Percentiles rank a stretch among this genome's conserved stretches.
These are phyloP conservation scores for Rhinoderma darwinii DNA, from an alignment of 2,113 vertebrate genomes.

Conservation along the genomic window DNA sequence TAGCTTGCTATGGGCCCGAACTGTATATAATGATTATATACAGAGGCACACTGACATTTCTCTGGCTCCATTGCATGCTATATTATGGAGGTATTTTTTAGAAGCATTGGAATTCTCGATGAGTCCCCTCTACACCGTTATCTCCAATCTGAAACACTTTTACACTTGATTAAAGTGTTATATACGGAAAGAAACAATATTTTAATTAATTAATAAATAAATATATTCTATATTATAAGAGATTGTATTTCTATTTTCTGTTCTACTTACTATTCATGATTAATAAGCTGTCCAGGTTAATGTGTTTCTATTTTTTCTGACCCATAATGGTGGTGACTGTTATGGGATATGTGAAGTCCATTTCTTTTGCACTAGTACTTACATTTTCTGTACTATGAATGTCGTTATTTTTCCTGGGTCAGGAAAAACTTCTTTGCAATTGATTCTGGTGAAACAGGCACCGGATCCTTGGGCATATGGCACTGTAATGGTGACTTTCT, in stretches of 20 bases:
- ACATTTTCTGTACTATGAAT: neutral
- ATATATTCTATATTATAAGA: neutral
- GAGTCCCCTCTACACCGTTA: too few species aligned
- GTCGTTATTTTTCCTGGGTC: neutral
- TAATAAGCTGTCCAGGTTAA: neutral
- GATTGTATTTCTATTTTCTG: neutral
- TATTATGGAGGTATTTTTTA: too few species aligned
- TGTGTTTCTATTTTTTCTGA: neutral
- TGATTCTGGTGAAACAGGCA: neutral
- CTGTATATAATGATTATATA: too few species aligned
- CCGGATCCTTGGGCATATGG: neutral
- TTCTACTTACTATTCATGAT: neutral
- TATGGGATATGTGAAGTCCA: neutral
- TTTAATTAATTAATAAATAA: too few species aligned
- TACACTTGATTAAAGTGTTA: too few species aligned
- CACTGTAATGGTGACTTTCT: conserved; percentile 9
- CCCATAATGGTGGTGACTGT: neutral
- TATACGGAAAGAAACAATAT: too few species aligned
- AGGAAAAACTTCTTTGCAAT: neutral
- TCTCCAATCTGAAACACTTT: too few species aligned
- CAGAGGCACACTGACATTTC: too few species aligned
- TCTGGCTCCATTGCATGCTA: too few species aligned
- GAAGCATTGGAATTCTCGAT: too few species aligned
- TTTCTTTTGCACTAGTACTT: neutral
- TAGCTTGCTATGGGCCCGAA: too few species aligned